These are phyloP conservation scores for Eulemur coronatus DNA, from an alignment of 2,797 vertebrate species.

Conservation along the genomic window DNA sequence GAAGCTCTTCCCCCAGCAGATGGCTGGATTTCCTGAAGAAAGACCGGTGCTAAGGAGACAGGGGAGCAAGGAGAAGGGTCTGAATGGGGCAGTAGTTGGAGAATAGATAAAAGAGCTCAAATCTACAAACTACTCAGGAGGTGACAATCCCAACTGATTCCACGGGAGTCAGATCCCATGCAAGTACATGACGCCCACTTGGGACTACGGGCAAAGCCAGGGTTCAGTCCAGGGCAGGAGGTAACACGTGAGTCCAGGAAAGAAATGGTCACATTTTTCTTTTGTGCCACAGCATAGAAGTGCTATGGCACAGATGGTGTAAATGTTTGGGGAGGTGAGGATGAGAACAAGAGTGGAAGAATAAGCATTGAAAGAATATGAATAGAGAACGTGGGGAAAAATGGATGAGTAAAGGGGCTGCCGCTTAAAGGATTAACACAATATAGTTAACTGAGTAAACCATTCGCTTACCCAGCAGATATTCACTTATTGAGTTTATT, in stretches of 20 bases:
- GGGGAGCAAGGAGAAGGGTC: neutral
- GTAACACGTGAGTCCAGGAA: neutral
- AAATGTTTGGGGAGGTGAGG: neutral
- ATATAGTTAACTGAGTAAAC: neutral
- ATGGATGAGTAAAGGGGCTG: neutral
- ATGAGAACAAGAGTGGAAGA: neutral
- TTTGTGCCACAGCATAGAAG: neutral
- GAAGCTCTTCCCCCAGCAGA: neutral
- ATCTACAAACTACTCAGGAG: neutral
- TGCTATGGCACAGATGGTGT: neutral
- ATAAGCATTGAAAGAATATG: neutral
- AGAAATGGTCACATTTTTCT: neutral
- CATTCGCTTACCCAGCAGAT: neutral
- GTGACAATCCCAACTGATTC: neutral
- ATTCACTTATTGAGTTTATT: neutral
- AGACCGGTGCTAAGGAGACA: neutral
- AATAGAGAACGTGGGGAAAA: neutral
- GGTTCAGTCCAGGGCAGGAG: neutral
- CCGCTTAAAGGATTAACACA: neutral
- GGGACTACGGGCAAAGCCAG: no score
- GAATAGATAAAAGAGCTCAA: neutral
- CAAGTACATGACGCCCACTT: fast-evolving
- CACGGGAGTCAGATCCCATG: fast-evolving
- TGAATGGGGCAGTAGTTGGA: neutral
- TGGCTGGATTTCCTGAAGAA: neutral